These are phyloP conservation scores for Spialia ferax DNA, from an alignment of 2,888 invertebrate species.

Conservation along the genomic window DNA sequence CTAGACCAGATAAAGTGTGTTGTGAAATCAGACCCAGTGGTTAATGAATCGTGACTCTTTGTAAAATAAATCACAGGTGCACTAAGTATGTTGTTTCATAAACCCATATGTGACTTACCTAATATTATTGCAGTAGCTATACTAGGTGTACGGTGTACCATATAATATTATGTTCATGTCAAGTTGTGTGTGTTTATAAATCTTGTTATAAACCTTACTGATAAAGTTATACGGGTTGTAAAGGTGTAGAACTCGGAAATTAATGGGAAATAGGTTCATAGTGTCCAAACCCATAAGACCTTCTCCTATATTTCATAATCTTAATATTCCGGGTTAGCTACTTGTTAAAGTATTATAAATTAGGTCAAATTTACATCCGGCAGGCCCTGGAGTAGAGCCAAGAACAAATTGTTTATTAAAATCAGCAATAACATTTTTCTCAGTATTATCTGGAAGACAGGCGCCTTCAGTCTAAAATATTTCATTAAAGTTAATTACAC, in stretches of 20 bases:
- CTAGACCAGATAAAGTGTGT: conserved; percentile 10
- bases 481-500: conserved; percentile 35
- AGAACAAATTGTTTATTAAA: conserved; percentile 55
- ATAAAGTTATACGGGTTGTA: too few relatives aligned
- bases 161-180: too few relatives aligned
- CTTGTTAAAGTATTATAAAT: not conserved
- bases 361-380: conserved; percentile 30
- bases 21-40: conserved; percentile 59
- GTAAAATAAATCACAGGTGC: conserved; percentile 63
- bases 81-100: not conserved
- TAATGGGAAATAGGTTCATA: too few relatives aligned
- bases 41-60: conserved; percentile 72
- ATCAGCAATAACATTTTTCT: conserved; percentile 53
- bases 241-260: not conserved
- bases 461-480: conserved; percentile 28
- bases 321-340: not conserved
- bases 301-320: not conserved
- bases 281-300: too few relatives aligned
- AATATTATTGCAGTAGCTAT: too few relatives aligned
- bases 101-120: too few relatives aligned
- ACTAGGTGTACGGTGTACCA: too few relatives aligned
- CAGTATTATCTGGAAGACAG: conserved; percentile 48
- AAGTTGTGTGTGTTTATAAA: too few relatives aligned
- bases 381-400: conserved; percentile 57
- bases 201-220: too few relatives aligned